Conservation (phyloP, 2,113 vertebrate species). For the Hippocampus barbouri region DNA sequence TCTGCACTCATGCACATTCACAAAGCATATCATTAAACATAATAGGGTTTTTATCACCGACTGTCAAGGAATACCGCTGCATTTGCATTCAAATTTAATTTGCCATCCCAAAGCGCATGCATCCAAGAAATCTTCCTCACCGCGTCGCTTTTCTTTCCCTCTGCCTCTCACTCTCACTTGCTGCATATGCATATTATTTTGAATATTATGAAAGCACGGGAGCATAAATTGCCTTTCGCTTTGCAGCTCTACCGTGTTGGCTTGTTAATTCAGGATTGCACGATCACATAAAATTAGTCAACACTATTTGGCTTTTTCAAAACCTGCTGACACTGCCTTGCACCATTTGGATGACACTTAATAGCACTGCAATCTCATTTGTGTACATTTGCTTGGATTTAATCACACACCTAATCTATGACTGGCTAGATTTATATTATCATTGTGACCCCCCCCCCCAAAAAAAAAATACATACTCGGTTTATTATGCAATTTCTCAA, state of each 20-base stretch:
- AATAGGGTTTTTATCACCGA: slow-evolving; percentile 79
- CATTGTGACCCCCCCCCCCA: background rate
- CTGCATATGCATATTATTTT: slow-evolving; percentile 44
- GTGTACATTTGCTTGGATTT: slow-evolving; percentile 1
- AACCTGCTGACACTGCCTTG: slow-evolving; percentile 7
- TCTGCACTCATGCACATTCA: slow-evolving; percentile 75
- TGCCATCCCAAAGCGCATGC: slow-evolving; percentile 71
- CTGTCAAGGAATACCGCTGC: slow-evolving; percentile 76
- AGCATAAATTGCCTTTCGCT: slow-evolving; percentile 37
- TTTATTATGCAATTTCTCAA: slow-evolving; percentile 10
- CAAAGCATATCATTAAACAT: slow-evolving; percentile 80
- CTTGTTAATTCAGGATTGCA: slow-evolving; percentile 26
- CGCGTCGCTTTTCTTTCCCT: slow-evolving; percentile 41
- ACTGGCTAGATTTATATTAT: background rate
- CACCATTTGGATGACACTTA: background rate
- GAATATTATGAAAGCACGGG: slow-evolving; percentile 47
- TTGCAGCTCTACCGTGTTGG: slow-evolving; percentile 20
- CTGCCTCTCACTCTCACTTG: slow-evolving; percentile 18
- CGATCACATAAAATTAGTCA: background rate
- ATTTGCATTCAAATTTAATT: slow-evolving; percentile 82
- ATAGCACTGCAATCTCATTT: background rate
- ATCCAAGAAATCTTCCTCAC: slow-evolving; percentile 71
- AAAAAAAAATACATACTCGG: background rate
- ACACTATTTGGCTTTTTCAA: slow-evolving; percentile 5
- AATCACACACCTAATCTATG: background rate